Conservation (phyloP, 2,888 invertebrate species). For the Andrena haemorrhoa region DNA sequence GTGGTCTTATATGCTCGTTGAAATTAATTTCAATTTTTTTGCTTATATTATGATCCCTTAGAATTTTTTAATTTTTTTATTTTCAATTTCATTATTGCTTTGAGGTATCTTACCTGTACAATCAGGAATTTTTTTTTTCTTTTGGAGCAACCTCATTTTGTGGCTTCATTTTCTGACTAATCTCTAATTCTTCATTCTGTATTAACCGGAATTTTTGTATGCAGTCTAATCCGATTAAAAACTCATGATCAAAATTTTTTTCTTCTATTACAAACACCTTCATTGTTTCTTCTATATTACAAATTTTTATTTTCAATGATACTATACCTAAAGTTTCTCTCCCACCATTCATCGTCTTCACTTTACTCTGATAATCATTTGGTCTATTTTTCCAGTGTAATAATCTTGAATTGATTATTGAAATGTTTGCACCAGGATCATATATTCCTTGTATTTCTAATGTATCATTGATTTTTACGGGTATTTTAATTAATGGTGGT, state of each 20-base stretch:
- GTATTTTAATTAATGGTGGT: constrained; percentile 1
- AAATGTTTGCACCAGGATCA: constrained; percentile 53
- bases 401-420: constrained; percentile 67
- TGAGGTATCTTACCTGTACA: neutral
- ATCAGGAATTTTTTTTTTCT: neutral
- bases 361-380: constrained; percentile 54
- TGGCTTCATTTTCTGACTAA: constrained; percentile 55
- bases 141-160: constrained; percentile 7
- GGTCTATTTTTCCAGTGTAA: constrained; percentile 47
- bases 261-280: constrained; percentile 62
- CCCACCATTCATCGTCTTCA: constrained; percentile 70
- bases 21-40: constrained; percentile 50
- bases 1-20: neutral
- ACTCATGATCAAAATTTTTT: constrained; percentile 30
- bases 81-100: too few species aligned
- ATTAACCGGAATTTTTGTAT: constrained; percentile 65
- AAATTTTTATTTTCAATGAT: constrained; percentile 66
- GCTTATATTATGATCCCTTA: neutral
- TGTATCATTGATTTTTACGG: neutral
- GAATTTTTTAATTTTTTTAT: neutral
- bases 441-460: neutral
- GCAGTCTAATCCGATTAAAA: constrained; percentile 4
- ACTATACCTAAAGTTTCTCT: constrained; percentile 58
- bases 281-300: constrained; percentile 64
- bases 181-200: constrained; percentile 64